Percentiles rank a stretch among this genome's conserved stretches.
phyloP scores from a whole-genome alignment of 2,888 invertebrate genomes.

The Parthenolecanium corni region DNA sequence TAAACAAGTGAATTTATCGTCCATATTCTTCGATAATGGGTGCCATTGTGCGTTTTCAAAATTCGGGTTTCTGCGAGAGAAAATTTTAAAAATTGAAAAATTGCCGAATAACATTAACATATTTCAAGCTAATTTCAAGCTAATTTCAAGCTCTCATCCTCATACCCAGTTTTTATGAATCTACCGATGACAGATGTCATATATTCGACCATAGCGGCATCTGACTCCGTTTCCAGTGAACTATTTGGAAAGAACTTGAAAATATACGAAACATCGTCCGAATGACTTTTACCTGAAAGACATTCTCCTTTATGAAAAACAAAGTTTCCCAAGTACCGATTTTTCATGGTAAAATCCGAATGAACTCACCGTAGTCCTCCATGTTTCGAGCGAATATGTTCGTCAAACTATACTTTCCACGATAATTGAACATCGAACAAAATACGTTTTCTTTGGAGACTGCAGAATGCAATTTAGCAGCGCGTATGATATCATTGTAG shows the following conservation, averaged over 20 bases:
- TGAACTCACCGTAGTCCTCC: constrained; percentile 4
- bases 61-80: no score
- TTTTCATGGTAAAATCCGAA: no score
- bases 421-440: constrained; percentile 35
- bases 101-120: no score
- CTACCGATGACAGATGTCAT: background rate
- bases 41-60: no score
- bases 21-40: no score
- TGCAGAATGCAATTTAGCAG: constrained; percentile 34
- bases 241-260: background rate
- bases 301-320: background rate
- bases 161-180: constrained; percentile 14
- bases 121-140: no score
- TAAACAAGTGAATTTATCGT: no score
- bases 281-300: constrained; percentile 9
- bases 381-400: constrained; percentile 34
- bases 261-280: constrained; percentile 17
- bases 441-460: constrained; percentile 32
- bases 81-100: no score
- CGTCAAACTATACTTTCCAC: constrained; percentile 33
- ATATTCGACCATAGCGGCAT: constrained; percentile 6
- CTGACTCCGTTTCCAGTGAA: background rate
- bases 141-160: no score
- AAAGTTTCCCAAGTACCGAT: background rate
- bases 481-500: constrained; percentile 33